Evolutionary conservation across 2,888 invertebrate genomes (phyloP), one percentile per base, ranked within the genome.

Genomic region (Geophilus truncorum): DNA sequence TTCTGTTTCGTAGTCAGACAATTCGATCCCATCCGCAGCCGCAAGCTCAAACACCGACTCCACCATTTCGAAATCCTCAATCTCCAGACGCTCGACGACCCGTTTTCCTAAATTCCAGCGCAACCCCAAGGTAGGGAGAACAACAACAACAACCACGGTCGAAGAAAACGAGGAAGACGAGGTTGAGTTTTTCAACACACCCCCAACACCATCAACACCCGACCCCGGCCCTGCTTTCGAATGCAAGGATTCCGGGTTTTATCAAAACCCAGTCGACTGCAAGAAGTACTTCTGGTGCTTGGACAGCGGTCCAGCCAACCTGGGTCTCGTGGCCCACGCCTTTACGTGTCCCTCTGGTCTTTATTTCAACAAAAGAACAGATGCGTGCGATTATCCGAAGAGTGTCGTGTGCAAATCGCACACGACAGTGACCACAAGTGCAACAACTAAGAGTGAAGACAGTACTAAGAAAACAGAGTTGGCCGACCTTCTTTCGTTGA

Each of bases 201-300:
- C 94, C 0, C 92, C 92, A 84, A 94, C 94, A 3, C 96, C 96
- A 0, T 93, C 95, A 0, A 96, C 96, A 7, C 96, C 96, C 0
- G 95, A 95, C 87, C 93, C 94, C 6, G 95, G 94, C 86, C 9
- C 88, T 93, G 95, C 94, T 86, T 96, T 96, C 87, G 94, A 94
- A 86, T 96, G 96, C 86, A 93, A 92, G 84, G 96, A 96, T 83
- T 96, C 96, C 89, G 96, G 96, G 1, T 96, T 96, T 89, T 96
- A 92, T 88, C 92, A 92, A 18, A 95, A 96, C 88, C 96, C 96
- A 0, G 91, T 94, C 57, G 96, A 96, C 87, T 96, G 96, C 87
- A 95, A 95, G 87, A 96, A 96, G 86, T 96, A 96, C 86, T 96
- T 94, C 88, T 96, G 96, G 96, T 96, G 96, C 86, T 88, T 96